Percentiles rank a stretch among this genome's conserved stretches.
Evolutionary conservation across 2,113 vertebrate species (phyloP).

Genomic region (Scalopus aquaticus): DNA sequence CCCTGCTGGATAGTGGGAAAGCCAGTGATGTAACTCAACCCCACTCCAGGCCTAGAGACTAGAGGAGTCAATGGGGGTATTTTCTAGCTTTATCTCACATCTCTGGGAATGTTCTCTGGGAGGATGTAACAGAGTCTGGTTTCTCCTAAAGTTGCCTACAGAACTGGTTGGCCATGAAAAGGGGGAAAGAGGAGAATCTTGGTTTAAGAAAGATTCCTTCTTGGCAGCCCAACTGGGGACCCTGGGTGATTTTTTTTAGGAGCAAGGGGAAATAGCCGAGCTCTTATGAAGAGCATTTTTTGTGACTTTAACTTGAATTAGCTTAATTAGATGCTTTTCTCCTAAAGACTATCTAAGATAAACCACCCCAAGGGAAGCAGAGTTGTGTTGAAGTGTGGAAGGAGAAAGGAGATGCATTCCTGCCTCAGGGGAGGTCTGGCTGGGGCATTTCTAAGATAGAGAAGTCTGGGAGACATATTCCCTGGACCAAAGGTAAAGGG

Average conservation of each 20-base stretch:
- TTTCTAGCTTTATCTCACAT: neutral
- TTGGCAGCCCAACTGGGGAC: neutral
- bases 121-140: neutral
- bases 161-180: neutral
- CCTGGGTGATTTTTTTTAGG: neutral
- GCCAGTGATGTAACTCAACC: neutral
- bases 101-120: neutral
- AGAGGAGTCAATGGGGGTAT: neutral
- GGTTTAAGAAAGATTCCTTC: neutral
- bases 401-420: neutral
- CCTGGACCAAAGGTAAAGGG: neutral
- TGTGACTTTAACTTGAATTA: slow-evolving; percentile 44
- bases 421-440: neutral
- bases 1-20: neutral
- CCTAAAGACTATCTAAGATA: neutral
- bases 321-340: slow-evolving; percentile 53
- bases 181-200: neutral
- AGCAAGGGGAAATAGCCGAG: slow-evolving; percentile 3
- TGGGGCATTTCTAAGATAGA: neutral
- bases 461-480: fast-evolving
- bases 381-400: neutral
- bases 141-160: neutral
- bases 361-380: neutral
- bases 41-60: neutral
- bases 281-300: slow-evolving; percentile 22